Evolutionary conservation across 2,888 invertebrate species (phyloP).

Genomic region (Helobdella robusta): DNA sequence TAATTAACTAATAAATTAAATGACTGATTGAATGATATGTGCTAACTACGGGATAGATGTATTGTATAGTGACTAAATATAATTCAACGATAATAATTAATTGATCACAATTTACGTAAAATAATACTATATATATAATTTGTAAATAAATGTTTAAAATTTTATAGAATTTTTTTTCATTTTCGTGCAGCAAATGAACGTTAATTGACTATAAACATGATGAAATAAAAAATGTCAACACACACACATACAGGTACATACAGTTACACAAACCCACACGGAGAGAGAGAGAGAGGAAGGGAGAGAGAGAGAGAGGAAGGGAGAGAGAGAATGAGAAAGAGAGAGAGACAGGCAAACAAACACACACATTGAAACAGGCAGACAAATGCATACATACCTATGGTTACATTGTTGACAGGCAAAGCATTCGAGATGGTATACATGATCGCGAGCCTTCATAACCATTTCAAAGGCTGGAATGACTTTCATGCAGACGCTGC

Average conservation of each 20-base stretch:
- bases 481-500: constrained; percentile 81
- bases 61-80: background rate
- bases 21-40: background rate
- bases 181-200: no score
- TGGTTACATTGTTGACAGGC: constrained; percentile 89
- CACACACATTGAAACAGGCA: no score
- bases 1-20: background rate
- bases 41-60: background rate
- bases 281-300: constrained; percentile 3
- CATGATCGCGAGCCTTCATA: constrained; percentile 81
- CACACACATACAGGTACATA: no score
- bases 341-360: no score
- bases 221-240: no score
- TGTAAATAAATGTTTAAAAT: background rate
- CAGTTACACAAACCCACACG: no score
- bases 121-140: background rate
- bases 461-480: constrained; percentile 92
- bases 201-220: no score
- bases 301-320: background rate
- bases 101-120: background rate
- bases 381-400: constrained; percentile 56
- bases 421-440: constrained; percentile 86
- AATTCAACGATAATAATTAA: background rate
- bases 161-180: no score
- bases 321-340: constrained; percentile 2